Base-by-base conservation (phyloP, 2,113 vertebrate species). In the Carassius auratus region DNA sequence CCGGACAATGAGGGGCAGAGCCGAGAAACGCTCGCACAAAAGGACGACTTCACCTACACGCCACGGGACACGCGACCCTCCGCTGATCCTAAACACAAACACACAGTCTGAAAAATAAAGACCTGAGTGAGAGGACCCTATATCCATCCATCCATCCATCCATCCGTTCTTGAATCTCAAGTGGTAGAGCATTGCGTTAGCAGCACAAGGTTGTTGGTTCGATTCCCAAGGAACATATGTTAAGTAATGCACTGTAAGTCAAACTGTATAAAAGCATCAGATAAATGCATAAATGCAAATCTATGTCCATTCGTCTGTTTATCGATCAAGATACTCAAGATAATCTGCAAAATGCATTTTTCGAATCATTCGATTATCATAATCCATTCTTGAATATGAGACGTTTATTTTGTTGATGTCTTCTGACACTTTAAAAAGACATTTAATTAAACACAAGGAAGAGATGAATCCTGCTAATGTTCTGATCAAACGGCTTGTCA, bases 1-100 rank as follows among this genome's bases (percentile, higher is more conserved):
- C 84, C 30, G 83, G 83, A 91, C 90, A 91, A 89, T 90, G 87
- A 85, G 38, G 88, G 76, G 8, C 83, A 86, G 62, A 81, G 4
- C 71, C 33, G 81, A 64, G 77, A 69, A 68, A 19, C 45, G 21
- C 9, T 74, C 59, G 2, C 74, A 81, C 86, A 84, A 64, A 86
- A 83, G 82, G 14, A 87, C 75, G 84, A 79, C 85, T 91, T 77
- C 87, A 89, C 90, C 90, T 86, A 80, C 64, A 73, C 82, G 13
- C 73, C 17, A 86, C 38, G 42, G 78, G 76, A 86, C 85, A 88
- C 26, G 1, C 14, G 5, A 68, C 15, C 77, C 77, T 64, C 59
- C n/a, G n/a, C 77, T 64, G 78, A 75, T 73, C 61, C 4, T 62
- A 1, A 62, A 23, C 61, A 12, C 61, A 12, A n/a, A 55, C 23